A percentile compares a stretch with the other conserved stretches of the same genome.
Conservation (phyloP, 2,797 vertebrate genomes). For the Macrochelys suwanniensis region DNA sequence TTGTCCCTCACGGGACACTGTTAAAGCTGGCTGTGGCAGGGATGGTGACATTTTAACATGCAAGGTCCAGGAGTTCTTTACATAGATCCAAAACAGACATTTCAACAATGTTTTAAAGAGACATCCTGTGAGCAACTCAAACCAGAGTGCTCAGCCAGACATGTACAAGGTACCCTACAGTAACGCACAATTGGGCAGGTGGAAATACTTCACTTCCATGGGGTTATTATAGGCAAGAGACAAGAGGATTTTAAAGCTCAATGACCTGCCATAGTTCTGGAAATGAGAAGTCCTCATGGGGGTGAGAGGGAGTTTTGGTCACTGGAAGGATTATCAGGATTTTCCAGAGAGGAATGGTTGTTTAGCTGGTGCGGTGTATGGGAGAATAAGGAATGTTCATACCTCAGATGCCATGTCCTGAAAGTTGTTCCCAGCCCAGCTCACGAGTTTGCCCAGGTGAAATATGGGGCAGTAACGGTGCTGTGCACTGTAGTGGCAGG, state of each 20-base stretch:
- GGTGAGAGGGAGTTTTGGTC: too few relatives aligned
- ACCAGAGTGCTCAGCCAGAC: neutral
- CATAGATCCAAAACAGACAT: rapidly evolving
- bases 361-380: neutral
- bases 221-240: too few relatives aligned
- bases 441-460: slow-evolving; percentile 86
- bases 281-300: too few relatives aligned
- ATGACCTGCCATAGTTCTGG: too few relatives aligned
- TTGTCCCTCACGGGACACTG: rapidly evolving
- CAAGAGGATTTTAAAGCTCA: too few relatives aligned
- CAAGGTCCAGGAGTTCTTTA: neutral
- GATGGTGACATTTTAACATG: neutral
- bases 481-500: slow-evolving; percentile 85
- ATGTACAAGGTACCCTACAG: too few relatives aligned
- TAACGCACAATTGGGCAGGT: too few relatives aligned
- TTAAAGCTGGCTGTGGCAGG: neutral
- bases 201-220: too few relatives aligned
- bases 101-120: neutral
- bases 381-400: rapidly evolving
- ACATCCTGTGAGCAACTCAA: neutral
- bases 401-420: slow-evolving; percentile 91
- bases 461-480: slow-evolving; percentile 96
- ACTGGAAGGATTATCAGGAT: neutral
- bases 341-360: neutral
- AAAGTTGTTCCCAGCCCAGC: slow-evolving; percentile 87